A percentile compares a stretch with the other conserved stretches of the same genome.
These are phyloP conservation scores for Platycheirus albimanus DNA, from an alignment of 2,888 invertebrate genomes.

Conservation along the genomic window DNA sequence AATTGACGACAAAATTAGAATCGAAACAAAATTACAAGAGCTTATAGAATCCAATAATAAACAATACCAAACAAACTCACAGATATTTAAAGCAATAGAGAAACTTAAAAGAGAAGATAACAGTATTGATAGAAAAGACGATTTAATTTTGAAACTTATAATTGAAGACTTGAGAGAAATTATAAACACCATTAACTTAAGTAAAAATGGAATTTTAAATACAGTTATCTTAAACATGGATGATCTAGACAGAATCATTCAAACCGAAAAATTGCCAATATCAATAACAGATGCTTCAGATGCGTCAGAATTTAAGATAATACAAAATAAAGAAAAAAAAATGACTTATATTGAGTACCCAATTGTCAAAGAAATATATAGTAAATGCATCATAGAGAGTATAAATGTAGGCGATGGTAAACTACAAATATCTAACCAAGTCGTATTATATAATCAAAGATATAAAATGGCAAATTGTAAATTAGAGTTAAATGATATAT, in stretches of 20 bases:
- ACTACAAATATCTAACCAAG: neutral
- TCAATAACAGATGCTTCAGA: conserved; percentile 2
- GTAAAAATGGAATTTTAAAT: too few relatives aligned
- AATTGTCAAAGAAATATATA: neutral
- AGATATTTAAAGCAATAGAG: too few relatives aligned
- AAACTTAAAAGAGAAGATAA: neutral
- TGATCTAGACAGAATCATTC: too few relatives aligned
- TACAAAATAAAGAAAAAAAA: neutral
- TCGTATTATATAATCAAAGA: neutral
- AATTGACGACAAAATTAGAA: too few relatives aligned
- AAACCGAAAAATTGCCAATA: neutral
- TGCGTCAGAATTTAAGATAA: neutral
- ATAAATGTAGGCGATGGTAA: neutral
- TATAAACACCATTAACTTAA: too few relatives aligned
- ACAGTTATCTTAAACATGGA: too few relatives aligned
- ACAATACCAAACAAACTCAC: too few relatives aligned
- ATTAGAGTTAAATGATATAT: neutral
- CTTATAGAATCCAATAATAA: too few relatives aligned
- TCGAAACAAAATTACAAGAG: too few relatives aligned
- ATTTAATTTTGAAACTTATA: too few relatives aligned
- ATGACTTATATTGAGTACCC: neutral
- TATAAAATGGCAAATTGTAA: conserved; percentile 6
- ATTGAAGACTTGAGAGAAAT: too few relatives aligned
- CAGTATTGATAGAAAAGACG: neutral
- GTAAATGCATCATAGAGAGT: neutral